Evolutionary conservation across 2,797 vertebrate genomes (phyloP).

Genomic region (Sebastes trivittatus): DNA sequence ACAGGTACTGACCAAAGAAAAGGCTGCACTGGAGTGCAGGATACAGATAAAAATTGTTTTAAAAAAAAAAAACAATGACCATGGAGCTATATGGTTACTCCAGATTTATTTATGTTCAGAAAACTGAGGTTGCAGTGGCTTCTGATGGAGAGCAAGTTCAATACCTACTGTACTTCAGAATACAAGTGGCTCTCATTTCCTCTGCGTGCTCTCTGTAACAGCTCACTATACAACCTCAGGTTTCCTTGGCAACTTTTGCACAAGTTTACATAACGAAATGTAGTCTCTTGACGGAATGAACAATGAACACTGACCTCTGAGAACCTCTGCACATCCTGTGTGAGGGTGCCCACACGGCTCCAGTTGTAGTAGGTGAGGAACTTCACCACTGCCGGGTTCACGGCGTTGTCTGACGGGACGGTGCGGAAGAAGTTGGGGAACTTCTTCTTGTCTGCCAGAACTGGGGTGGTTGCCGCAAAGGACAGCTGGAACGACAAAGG

Average conservation of each 20-base stretch:
- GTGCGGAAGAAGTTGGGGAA: constrained; percentile 99
- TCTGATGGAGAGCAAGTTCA: background rate
- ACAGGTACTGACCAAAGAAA: background rate
- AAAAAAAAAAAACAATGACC: background rate
- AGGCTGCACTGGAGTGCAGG: background rate
- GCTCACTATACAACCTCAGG: background rate
- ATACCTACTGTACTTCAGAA: background rate
- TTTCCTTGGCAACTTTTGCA: background rate
- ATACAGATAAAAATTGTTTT: background rate
- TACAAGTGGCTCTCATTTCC: background rate
- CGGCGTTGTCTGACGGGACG: constrained; percentile 97
- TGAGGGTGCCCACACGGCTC: constrained; percentile 97
- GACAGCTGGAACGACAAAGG: constrained; percentile 86
- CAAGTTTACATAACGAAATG: background rate
- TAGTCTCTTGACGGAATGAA: background rate
- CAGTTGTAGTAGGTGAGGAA: constrained; percentile 94
- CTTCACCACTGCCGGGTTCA: constrained; percentile 97
- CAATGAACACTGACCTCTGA: constrained; percentile 88
- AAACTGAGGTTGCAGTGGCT: background rate
- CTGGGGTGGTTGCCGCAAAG: constrained; percentile 97
- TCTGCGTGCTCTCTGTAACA: background rate
- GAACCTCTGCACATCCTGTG: constrained; percentile 97
- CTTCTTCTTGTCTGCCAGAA: constrained; percentile 98
- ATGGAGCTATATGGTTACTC: accelerated
- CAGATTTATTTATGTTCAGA: background rate